Conservation (phyloP, 2,888 invertebrate species). For the Pycnomerus fuliginosus region DNA sequence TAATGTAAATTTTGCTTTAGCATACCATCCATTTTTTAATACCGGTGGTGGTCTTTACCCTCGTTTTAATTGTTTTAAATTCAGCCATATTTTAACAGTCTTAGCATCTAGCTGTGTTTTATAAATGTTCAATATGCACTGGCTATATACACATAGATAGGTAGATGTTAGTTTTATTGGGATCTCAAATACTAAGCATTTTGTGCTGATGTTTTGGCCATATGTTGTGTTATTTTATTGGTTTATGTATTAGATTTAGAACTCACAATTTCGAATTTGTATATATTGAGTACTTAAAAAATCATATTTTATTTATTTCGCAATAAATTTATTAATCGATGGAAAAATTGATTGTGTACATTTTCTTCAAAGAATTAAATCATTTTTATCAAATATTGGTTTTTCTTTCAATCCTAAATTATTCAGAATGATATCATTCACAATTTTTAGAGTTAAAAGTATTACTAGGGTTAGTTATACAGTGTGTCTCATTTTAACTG, state of each 20-base stretch:
- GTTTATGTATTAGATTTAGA: slow-evolving; percentile 17
- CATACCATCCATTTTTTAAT: slow-evolving; percentile 15
- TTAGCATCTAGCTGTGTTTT: slow-evolving; percentile 10
- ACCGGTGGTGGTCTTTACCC: slow-evolving; percentile 18
- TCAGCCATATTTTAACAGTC: slow-evolving; percentile 8
- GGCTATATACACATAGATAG: slow-evolving; percentile 7
- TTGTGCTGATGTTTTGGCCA: slow-evolving; percentile 19
- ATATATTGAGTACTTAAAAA: slow-evolving; percentile 15
- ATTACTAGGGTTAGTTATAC: too few relatives aligned
- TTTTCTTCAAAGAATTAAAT: slow-evolving; percentile 10
- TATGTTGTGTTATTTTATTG: slow-evolving; percentile 14
- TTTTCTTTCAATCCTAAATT: slow-evolving; percentile 18
- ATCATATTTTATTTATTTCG: slow-evolving; percentile 14
- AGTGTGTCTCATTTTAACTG: too few relatives aligned
- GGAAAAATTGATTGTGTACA: slow-evolving; percentile 14
- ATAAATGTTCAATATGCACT: slow-evolving; percentile 19
- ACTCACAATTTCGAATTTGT: slow-evolving; percentile 15
- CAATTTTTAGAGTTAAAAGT: too few relatives aligned
- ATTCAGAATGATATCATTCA: too few relatives aligned
- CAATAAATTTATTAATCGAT: too few relatives aligned
- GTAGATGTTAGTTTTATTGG: slow-evolving; percentile 23
- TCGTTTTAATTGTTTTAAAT: too few relatives aligned
- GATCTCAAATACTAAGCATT: slow-evolving; percentile 23
- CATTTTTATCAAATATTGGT: slow-evolving; percentile 17
- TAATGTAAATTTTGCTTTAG: slow-evolving; percentile 11